Evolutionary conservation across 2,113 vertebrate genomes (phyloP).

Genomic region (Nerophis ophidion): DNA sequence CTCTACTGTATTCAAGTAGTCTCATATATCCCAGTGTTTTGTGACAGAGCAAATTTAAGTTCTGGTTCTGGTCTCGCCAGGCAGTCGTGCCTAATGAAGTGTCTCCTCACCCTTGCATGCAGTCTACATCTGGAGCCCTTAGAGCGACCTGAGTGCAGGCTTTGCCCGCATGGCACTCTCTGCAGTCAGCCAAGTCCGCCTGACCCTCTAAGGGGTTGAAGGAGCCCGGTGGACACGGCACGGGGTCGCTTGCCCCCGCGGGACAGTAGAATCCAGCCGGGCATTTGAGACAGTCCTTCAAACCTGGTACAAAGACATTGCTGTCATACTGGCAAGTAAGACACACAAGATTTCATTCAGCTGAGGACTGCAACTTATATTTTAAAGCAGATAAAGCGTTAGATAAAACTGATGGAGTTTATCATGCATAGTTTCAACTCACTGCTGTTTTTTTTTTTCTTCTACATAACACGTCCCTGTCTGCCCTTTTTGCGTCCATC

Average conservation of each 20-base stretch:
- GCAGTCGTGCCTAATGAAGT: background rate
- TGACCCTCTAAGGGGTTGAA: slow-evolving; percentile 79
- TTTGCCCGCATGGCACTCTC: slow-evolving; percentile 74
- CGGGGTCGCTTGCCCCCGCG: slow-evolving; percentile 63
- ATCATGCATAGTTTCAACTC: background rate
- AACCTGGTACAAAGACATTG: slow-evolving; percentile 48
- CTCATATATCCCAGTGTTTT: no score
- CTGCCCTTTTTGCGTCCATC: slow-evolving; percentile 30
- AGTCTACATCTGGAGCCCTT: slow-evolving; percentile 72
- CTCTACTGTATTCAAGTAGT: no score
- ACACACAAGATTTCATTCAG: no score
- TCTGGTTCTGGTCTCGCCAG: no score
- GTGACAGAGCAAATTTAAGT: no score
- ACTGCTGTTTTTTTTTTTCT: slow-evolving; percentile 9
- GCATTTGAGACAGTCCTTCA: slow-evolving; percentile 75
- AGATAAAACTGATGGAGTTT: no score
- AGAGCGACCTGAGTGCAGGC: slow-evolving; percentile 79
- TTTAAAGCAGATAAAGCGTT: no score
- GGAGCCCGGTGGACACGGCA: slow-evolving; percentile 74
- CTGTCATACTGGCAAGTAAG: background rate
- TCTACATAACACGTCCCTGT: slow-evolving; percentile 8
- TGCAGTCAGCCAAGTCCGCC: slow-evolving; percentile 73
- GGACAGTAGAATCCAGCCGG: slow-evolving; percentile 81
- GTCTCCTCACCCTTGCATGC: slow-evolving; percentile 73
- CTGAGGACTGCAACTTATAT: no score